Evolutionary conservation across 2,888 invertebrate species (phyloP).

Genomic region (Nomada lathburiana): DNA sequence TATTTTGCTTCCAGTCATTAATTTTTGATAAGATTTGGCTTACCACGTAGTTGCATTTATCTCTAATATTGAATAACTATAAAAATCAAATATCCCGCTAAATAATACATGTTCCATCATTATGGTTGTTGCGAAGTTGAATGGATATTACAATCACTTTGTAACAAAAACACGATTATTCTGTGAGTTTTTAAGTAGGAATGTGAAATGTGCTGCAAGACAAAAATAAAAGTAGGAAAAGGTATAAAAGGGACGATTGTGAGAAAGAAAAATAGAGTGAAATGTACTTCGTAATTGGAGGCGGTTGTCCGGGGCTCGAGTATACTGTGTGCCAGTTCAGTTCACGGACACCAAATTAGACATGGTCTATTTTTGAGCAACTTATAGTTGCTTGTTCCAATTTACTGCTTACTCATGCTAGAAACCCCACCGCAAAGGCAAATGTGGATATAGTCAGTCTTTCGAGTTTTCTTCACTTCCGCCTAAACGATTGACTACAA

Average conservation of each 20-base stretch:
- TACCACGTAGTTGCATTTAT: neutral
- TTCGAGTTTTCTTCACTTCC: constrained; percentile 4
- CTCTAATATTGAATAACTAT: neutral
- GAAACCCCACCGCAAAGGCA: constrained; percentile 53
- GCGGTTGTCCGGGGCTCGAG: constrained; percentile 67
- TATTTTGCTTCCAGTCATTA: no score
- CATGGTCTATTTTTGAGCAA: constrained; percentile 81
- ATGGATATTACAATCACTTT: neutral
- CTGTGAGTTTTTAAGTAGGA: neutral
- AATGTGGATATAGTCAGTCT: constrained; percentile 22
- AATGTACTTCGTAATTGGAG: constrained; percentile 54
- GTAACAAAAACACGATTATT: neutral
- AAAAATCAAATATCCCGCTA: neutral
- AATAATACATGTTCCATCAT: no score
- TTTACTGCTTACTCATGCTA: constrained; percentile 73
- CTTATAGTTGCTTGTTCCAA: constrained; percentile 79
- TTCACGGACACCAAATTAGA: constrained; percentile 84
- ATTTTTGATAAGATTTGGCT: neutral
- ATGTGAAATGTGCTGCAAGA: neutral
- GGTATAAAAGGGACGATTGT: neutral
- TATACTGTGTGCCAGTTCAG: constrained; percentile 78
- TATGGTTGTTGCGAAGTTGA: neutral
- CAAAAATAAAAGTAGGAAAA: neutral
- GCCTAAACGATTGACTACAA: neutral
- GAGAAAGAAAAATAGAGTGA: constrained; percentile 29